Conservation (phyloP, 2,888 invertebrate species). For the Phytoseiulus persimilis region DNA sequence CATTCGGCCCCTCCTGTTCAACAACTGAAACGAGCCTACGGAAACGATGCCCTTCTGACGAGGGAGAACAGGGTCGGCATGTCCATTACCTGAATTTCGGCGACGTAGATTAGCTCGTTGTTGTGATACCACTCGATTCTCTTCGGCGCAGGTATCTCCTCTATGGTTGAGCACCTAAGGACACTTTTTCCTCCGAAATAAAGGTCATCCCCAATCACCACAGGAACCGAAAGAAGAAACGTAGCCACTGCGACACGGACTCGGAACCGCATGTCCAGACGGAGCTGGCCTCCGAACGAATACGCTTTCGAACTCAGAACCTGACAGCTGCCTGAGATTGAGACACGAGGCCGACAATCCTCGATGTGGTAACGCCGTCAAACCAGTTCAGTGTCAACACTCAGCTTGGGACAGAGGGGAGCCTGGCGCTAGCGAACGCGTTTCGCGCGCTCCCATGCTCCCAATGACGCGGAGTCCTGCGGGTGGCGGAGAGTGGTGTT, state of each 20-base stretch:
- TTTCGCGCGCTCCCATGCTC: too few relatives aligned
- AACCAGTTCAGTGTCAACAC: too few relatives aligned
- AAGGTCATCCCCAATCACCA: background rate
- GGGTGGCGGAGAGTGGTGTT: too few relatives aligned
- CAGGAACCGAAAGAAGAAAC: background rate
- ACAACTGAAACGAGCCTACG: too few relatives aligned
- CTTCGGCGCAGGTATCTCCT: background rate
- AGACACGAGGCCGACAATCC: too few relatives aligned
- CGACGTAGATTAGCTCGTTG: conserved; percentile 23
- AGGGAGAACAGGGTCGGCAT: background rate
- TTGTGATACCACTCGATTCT: conserved; percentile 15
- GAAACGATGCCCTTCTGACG: too few relatives aligned
- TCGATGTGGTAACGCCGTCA: too few relatives aligned
- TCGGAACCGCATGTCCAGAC: background rate
- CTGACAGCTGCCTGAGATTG: background rate
- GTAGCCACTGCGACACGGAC: background rate
- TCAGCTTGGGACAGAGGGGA: too few relatives aligned
- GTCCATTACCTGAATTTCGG: conserved; percentile 16
- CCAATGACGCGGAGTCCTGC: too few relatives aligned
- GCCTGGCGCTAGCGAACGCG: too few relatives aligned
- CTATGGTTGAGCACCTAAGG: conserved; percentile 6
- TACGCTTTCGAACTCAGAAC: background rate
- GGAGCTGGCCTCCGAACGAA: too few relatives aligned
- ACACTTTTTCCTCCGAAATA: conserved; percentile 31
- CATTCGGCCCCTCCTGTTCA: too few relatives aligned